Conservation (phyloP, 2,113 vertebrate genomes). For the Sakesphorus luctuosus region DNA sequence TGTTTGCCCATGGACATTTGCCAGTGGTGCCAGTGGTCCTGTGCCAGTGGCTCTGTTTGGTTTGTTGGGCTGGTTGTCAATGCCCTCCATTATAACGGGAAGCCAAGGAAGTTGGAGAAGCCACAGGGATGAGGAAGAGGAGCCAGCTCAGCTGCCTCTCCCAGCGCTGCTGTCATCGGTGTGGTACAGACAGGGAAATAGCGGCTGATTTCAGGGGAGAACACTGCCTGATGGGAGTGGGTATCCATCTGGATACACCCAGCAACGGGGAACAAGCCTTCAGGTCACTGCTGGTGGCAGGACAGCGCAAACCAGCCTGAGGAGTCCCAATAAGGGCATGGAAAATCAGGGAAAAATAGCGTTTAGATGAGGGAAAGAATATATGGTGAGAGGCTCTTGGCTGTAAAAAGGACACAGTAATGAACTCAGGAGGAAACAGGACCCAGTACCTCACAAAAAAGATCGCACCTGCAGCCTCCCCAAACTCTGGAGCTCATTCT, state of each 20-base stretch:
- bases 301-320: fast-evolving
- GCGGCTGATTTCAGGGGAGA: background rate
- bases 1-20: background rate
- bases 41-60: fast-evolving
- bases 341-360: background rate
- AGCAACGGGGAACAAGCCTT: background rate
- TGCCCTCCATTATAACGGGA: background rate
- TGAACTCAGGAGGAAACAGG: background rate
- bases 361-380: background rate
- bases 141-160: background rate
- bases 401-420: background rate
- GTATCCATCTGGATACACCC: background rate
- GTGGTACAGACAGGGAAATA: fast-evolving
- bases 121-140: background rate
- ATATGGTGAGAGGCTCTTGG: background rate
- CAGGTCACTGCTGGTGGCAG: background rate
- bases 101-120: background rate
- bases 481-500: background rate
- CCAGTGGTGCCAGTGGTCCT: background rate
- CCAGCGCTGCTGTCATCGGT: background rate
- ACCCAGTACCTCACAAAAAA: background rate
- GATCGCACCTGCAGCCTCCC: background rate
- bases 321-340: background rate
- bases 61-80: background rate
- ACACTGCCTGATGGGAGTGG: background rate